Base-by-base conservation (phyloP, 2,797 vertebrate species). In the Cygnus olor region DNA sequence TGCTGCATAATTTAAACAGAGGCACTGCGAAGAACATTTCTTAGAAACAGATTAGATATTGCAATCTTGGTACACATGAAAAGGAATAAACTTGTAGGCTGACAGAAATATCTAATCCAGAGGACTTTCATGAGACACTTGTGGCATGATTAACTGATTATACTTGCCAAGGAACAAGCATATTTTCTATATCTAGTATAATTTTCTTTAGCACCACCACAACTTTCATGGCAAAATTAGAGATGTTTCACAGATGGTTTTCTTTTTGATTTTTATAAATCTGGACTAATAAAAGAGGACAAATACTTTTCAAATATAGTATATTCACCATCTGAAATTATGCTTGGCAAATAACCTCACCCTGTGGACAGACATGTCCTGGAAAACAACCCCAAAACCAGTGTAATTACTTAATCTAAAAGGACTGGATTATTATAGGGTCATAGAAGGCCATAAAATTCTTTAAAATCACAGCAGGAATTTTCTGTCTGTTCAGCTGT, bases 161-260 rank as follows among this genome's bases (percentile, higher is more conserved):
- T 80, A 77, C 85, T 82, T 85, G 71, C 68, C 80, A 94, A 71
- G 61, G 64, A 78, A 80, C 36, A 92, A 94, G 32, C 12, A 15
- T 34, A 85, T 89, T 95, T 95, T 93, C 85, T 81, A 25, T 32
- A 47, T 72, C 81, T 25, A 79, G 80, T 58, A 66, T 74, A 95
- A 93, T 94, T 92, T 19, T 87, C 58, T 60, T 90, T 88, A 94
- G 74, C 76, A 85, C 69, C 61, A 78, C 81, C 79, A 95, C 57
- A 92, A 70, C 27, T 78, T 7, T 47, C 38, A 47, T 51, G 45
- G 80, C 34, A 92, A 91, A 96, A 94, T 95, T 77, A 87, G 83
- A 93, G 72, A 85, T 91, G 80, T 89, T 95, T 85, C 1, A 3
- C 93, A 94, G 91, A 94, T 89, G 87, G 72, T 78, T 95, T 93